Percentiles rank a stretch among this genome's conserved stretches.
phyloP scores from a whole-genome alignment of 2,888 invertebrate species.

The Epirrhoe alternata region DNA sequence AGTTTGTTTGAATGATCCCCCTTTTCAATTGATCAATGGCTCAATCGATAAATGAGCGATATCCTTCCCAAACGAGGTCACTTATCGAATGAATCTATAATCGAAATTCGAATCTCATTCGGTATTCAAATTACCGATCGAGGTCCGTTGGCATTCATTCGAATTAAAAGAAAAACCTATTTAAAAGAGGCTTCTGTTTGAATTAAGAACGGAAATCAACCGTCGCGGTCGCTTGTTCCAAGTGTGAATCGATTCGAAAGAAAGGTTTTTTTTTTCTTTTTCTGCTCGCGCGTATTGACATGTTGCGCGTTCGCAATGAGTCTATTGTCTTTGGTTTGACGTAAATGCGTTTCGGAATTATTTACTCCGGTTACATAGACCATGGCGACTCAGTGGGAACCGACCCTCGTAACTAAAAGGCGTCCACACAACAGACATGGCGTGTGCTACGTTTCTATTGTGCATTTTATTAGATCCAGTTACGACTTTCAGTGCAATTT shows the following conservation, averaged over 20 bases:
- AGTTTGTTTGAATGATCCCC: constrained; percentile 35
- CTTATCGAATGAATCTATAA: constrained; percentile 84
- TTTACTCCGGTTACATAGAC: constrained; percentile 47
- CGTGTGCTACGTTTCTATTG: constrained; percentile 19
- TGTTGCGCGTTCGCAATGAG: constrained; percentile 64
- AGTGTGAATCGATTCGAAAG: constrained; percentile 83
- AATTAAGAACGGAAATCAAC: constrained; percentile 84
- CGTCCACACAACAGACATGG: constrained; percentile 17
- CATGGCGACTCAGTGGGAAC: constrained; percentile 35
- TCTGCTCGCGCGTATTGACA: constrained; percentile 66
- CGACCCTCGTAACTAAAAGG: constrained; percentile 23
- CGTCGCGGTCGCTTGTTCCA: constrained; percentile 79
- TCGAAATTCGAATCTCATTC: constrained; percentile 78
- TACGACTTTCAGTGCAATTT: background rate
- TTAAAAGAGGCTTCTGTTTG: constrained; percentile 76
- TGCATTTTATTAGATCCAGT: background rate
- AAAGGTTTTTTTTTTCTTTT: constrained; percentile 67
- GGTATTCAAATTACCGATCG: constrained; percentile 77
- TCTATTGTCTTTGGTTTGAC: constrained; percentile 53
- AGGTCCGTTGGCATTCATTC: constrained; percentile 71
- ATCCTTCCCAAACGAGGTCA: constrained; percentile 80
- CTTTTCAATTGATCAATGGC: constrained; percentile 60
- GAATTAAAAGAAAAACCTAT: constrained; percentile 68
- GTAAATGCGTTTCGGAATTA: constrained; percentile 49
- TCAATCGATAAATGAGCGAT: constrained; percentile 81